Base-by-base conservation (phyloP, 1,140 invertebrate species). In the Sarcophaga bullata region DNA sequence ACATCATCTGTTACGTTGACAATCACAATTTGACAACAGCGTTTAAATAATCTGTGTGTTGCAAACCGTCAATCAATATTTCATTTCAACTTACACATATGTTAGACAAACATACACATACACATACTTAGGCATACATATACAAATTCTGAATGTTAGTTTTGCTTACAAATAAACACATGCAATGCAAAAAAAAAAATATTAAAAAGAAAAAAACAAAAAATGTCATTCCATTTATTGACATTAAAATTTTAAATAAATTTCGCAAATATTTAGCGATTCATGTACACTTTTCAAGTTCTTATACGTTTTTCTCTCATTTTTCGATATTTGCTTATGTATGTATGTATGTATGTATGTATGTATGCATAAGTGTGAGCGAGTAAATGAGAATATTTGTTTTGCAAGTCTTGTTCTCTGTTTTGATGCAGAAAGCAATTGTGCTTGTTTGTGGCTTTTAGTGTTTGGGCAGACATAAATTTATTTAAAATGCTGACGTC, bases 401-500 rank as follows among this genome's bases (percentile, higher is more conserved):
- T n/a, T 37, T 37, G 25, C 1, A 37, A 37, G 4, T 37, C 1
- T 37, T 37, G 25, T 37, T 37, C 25, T 37, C 25, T 37, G 25
- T 37, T 37, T 37, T 37, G 25, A 37, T 37, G 25, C 25, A 37
- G 25, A 37, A 37, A 37, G 4, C 25, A 37, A 72, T 72, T 72
- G 62, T 25, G 19, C 17, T 72, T 25, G 62, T 7, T 72, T 17
- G 58, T 15, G 58, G 15, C 58, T 15, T 62, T 62, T 17, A 17
- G 62, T 25, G 37, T 78, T 78, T 68, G 9, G 62, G 62, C 62
- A 68, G 62, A 68, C 62, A 68, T 19, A 68, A 68, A 68, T 25
- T n/a, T 78, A 78, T 78, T 78, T 52, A 78, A 78, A 78, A 78
- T 78, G 75, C 75, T 78, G 75, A 78, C 75, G 75, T 78, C 75